Evolutionary conservation across 2,888 invertebrate genomes (phyloP).

Genomic region (Sceliomorpha sp.): DNA sequence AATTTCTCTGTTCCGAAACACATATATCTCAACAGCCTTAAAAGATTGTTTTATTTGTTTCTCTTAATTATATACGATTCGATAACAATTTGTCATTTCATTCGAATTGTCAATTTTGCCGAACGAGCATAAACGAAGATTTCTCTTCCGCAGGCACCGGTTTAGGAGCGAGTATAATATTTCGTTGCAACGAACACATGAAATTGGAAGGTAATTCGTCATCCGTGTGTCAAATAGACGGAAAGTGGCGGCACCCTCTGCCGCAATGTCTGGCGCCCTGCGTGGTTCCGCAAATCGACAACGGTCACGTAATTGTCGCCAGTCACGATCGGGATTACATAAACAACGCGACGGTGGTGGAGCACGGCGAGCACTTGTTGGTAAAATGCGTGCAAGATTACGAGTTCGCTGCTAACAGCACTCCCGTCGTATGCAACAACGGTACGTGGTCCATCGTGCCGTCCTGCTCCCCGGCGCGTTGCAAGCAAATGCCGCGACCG

Average conservation of each 20-base stretch:
- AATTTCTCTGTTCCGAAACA: background rate
- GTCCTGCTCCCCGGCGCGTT: constrained; percentile 90
- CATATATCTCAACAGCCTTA: too few relatives aligned
- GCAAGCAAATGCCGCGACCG: constrained; percentile 89
- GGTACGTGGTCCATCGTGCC: constrained; percentile 98
- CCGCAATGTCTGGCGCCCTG: constrained; percentile 97
- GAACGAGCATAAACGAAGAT: too few relatives aligned
- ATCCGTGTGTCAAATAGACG: constrained; percentile 95
- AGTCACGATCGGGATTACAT: constrained; percentile 73
- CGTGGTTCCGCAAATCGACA: constrained; percentile 92
- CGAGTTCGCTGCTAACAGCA: constrained; percentile 89
- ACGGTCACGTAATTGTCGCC: constrained; percentile 87
- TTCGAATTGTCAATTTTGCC: too few relatives aligned
- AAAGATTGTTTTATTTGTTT: too few relatives aligned
- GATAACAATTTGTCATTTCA: too few relatives aligned
- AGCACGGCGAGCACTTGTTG: constrained; percentile 86
- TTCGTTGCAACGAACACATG: constrained; percentile 96
- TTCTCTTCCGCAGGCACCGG: constrained; percentile 85
- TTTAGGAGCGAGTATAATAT: constrained; percentile 94
- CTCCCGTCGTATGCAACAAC: constrained; percentile 91
- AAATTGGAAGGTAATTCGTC: constrained; percentile 93
- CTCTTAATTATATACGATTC: too few relatives aligned
- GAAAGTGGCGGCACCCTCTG: constrained; percentile 95
- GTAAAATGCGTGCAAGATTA: constrained; percentile 93
- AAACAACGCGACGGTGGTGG: constrained; percentile 82